A percentile compares a stretch with the other conserved stretches of the same genome.
These are phyloP conservation scores for Oedothorax gibbosus DNA, from an alignment of 1,140 invertebrate species.

Conservation along the genomic window DNA sequence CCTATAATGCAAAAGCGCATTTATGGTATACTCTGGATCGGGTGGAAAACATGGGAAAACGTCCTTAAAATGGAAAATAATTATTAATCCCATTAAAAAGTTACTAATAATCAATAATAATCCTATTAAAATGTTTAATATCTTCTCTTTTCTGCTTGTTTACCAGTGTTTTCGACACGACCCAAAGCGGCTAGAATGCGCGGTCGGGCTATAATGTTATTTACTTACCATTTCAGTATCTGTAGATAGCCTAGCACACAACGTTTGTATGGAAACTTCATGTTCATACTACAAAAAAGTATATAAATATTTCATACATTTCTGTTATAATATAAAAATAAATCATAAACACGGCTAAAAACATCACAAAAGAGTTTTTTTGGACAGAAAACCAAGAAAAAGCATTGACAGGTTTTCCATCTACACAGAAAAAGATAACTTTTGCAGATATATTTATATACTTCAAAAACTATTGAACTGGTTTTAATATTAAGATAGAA, in stretches of 20 bases:
- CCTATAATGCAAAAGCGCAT: too few relatives aligned
- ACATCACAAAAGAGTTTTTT: too few relatives aligned
- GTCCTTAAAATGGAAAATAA: neutral
- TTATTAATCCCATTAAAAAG: neutral
- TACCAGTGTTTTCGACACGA: neutral
- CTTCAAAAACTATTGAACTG: too few relatives aligned
- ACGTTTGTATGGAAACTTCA: conserved; percentile 1
- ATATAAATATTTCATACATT: neutral
- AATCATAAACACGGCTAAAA: neutral
- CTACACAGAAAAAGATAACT: too few relatives aligned
- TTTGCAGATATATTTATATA: too few relatives aligned
- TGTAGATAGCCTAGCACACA: conserved; percentile 9
- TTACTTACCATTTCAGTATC: conserved; percentile 13
- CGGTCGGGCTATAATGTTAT: neutral
- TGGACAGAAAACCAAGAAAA: too few relatives aligned
- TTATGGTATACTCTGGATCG: too few relatives aligned
- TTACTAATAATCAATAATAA: neutral
- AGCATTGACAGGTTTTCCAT: too few relatives aligned
- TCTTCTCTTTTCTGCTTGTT: neutral
- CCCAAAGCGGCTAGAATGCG: neutral
- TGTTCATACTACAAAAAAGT: conserved; percentile 12
- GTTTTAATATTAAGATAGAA: too few relatives aligned
- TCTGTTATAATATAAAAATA: neutral
- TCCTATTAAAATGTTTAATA: neutral
- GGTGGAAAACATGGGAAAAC: neutral